These are phyloP conservation scores for Nephrotoma guestfalica DNA, from an alignment of 2,888 invertebrate genomes.

Conservation along the genomic window DNA sequence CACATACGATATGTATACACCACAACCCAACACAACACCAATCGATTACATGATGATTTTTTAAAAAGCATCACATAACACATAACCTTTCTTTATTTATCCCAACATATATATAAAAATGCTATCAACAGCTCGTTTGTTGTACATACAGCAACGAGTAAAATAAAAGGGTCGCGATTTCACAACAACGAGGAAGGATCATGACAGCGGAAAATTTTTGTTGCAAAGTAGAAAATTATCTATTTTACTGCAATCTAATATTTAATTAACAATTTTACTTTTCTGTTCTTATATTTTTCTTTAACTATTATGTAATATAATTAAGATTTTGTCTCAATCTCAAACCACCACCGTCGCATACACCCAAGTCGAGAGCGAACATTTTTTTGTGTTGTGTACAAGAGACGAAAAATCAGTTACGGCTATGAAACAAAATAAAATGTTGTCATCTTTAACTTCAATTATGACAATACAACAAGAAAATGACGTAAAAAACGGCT, in stretches of 20 bases:
- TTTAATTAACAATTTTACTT: not conserved
- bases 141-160: not conserved
- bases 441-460: not conserved
- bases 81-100: not conserved
- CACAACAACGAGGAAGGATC: not conserved
- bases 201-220: not conserved
- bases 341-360: not conserved
- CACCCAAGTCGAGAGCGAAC: not conserved
- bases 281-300: not conserved
- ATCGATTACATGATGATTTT: not conserved
- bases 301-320: not conserved
- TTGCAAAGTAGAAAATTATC: not conserved
- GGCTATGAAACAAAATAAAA: not conserved
- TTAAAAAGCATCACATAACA: not conserved
- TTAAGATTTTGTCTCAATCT: not conserved
- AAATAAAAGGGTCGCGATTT: not conserved
- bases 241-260: not conserved
- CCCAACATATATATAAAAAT: not conserved
- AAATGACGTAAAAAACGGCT: not conserved
- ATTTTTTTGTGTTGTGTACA: not conserved
- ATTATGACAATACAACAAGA: not conserved
- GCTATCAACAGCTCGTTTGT: not conserved
- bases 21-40: not conserved
- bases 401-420: not conserved
- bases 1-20: not conserved